phyloP scores from a whole-genome alignment of 2,888 invertebrate species.

The Thelaira solivaga region DNA sequence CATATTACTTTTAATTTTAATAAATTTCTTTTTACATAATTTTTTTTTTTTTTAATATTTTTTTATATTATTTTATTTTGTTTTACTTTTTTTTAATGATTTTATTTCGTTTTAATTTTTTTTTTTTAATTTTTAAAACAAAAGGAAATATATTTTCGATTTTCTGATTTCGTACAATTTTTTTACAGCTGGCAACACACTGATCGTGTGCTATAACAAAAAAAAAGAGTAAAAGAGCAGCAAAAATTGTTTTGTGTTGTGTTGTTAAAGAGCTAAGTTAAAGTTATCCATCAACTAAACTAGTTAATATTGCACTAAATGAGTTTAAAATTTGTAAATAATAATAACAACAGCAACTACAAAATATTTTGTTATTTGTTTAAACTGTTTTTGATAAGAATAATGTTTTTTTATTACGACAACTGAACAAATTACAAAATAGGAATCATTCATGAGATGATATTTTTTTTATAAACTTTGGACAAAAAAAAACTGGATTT shows the following conservation, averaged over 20 bases:
- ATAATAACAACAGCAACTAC: not conserved
- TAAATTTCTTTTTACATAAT: too few relatives aligned
- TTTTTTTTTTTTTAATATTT: too few relatives aligned
- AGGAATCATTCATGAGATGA: not conserved
- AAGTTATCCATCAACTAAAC: constrained; percentile 35
- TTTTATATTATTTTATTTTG: too few relatives aligned
- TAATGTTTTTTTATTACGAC: not conserved
- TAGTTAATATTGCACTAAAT: constrained; percentile 54
- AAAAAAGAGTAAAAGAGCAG: constrained; percentile 28
- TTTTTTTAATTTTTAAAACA: too few relatives aligned
- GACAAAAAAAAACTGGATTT: constrained; percentile 37
- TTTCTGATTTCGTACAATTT: too few relatives aligned
- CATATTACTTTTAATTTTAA: too few relatives aligned
- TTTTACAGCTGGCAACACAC: too few relatives aligned
- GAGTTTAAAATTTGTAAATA: constrained; percentile 29
- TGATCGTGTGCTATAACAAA: too few relatives aligned
- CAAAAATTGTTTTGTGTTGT: not conserved
- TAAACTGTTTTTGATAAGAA: constrained; percentile 14
- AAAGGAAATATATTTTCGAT: too few relatives aligned
- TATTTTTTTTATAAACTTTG: constrained; percentile 12
- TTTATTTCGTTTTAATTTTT: too few relatives aligned
- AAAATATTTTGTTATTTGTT: not conserved
- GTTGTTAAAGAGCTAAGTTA: constrained; percentile 30
- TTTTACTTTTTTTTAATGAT: too few relatives aligned
- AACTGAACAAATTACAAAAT: constrained; percentile 1